Evolutionary conservation across 2,797 vertebrate species (phyloP), one percentile per base, ranked within the genome.

Genomic region (Xenentodon cancila): DNA sequence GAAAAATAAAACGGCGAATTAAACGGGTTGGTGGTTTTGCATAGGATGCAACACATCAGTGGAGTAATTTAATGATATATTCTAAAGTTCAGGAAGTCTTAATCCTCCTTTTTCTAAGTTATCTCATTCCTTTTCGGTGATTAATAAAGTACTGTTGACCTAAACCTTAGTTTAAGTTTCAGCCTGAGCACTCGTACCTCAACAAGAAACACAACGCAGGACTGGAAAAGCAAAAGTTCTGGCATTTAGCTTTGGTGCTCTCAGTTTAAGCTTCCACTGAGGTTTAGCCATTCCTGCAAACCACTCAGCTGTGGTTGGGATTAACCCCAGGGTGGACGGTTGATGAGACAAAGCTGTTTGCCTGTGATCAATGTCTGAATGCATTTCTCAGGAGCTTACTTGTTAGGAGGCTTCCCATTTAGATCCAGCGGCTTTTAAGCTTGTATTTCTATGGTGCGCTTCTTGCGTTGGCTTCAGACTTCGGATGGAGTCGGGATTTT

Each of bases 311-410:
- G 84, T 88, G 76, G 74, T 70, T 19, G 19, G 84, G 86, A 87
- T 91, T 90, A 91, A 91, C 84, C 87, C 73, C 6, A 61, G 80
- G 75, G 75, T 87, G 84, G 75, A 79, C 19, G 69, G 32, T 76
- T 71, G 75, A 84, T 72, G 80, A 81, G 66, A 84, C 70, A 59
- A 75, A 75, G 46, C 53, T 47, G 1, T 2, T 20, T 18, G 55
- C 53, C 83, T 61, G 59, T 73, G 79, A 88, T 88, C 87, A 81
- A 8, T 68, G 47, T 66, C 49, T 59, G 19, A 71, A 64, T 64
- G 64, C 71, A 71, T 68, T 70, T 64, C 60, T 80, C 27, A n/a
- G 21, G 63, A 65, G 72, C 55, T 78, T 71, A 77, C 63, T 18
- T 66, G 12, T 60, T 18, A 53, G 52, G 77, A 58, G 70, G 59